Evolutionary conservation across 2,888 invertebrate genomes (phyloP).

Genomic region (Drosophila anomelani): DNA sequence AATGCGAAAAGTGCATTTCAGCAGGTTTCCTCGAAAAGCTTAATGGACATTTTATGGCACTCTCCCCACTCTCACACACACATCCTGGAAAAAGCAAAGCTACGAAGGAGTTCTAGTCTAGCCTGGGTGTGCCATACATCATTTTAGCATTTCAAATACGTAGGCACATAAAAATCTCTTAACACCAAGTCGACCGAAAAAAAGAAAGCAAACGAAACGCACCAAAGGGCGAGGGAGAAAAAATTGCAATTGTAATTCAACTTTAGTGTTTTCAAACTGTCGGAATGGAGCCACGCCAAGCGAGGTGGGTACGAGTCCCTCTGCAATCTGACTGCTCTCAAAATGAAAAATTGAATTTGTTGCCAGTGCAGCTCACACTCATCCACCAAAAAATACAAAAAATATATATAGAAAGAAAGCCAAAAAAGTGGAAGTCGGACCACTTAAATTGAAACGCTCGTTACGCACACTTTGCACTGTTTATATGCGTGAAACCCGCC

Average conservation of each 20-base stretch:
- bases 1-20: slow-evolving; percentile 59
- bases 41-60: slow-evolving; percentile 62
- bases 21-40: slow-evolving; percentile 50
- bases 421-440: slow-evolving; percentile 30
- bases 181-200: slow-evolving; percentile 47
- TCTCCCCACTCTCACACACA: slow-evolving; percentile 13
- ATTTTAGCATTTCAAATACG: slow-evolving; percentile 57
- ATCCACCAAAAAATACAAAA: background rate
- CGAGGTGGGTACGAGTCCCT: slow-evolving; percentile 9
- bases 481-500: slow-evolving; percentile 37
- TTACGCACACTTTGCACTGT: slow-evolving; percentile 51
- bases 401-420: slow-evolving; percentile 5
- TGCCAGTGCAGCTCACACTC: slow-evolving; percentile 20
- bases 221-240: slow-evolving; percentile 18
- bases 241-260: slow-evolving; percentile 53
- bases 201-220: slow-evolving; percentile 33
- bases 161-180: slow-evolving; percentile 63
- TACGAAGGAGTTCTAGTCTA: slow-evolving; percentile 18
- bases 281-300: slow-evolving; percentile 23
- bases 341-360: slow-evolving; percentile 56
- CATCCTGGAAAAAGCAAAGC: slow-evolving; percentile 2
- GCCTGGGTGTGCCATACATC: slow-evolving; percentile 49
- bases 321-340: slow-evolving; percentile 42
- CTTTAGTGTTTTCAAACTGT: slow-evolving; percentile 53
- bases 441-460: slow-evolving; percentile 50